Evolutionary conservation across 2,888 invertebrate genomes (phyloP).

Genomic region (Osedax fenrisi): DNA sequence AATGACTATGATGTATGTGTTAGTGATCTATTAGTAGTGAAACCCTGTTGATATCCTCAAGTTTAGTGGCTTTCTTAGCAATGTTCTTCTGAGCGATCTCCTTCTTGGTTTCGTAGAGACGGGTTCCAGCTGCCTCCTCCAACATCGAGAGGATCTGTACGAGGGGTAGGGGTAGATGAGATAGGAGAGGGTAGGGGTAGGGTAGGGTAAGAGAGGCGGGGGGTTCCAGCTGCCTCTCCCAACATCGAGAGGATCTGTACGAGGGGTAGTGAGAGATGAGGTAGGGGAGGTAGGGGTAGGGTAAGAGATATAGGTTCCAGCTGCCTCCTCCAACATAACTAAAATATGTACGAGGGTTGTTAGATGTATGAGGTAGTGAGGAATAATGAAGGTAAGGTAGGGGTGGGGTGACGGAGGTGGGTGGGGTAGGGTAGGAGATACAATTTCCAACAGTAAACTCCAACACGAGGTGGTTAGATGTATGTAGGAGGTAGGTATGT

Average conservation of each 20-base stretch:
- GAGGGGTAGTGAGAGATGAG: not conserved
- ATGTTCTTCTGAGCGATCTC: slow-evolving; percentile 73
- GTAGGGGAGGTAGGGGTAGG: slow-evolving; percentile 58
- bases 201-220: too few species aligned
- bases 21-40: too few species aligned
- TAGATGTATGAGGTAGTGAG: too few species aligned
- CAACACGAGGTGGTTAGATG: too few species aligned
- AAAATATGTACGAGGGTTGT: slow-evolving; percentile 44
- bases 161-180: not conserved
- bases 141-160: slow-evolving; percentile 62
- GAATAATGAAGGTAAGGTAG: too few species aligned
- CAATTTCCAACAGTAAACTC: too few species aligned
- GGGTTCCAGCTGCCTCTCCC: slow-evolving; percentile 94
- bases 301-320: slow-evolving; percentile 89
- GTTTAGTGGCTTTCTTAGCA: slow-evolving; percentile 78
- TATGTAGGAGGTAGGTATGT: too few species aligned
- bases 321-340: slow-evolving; percentile 91
- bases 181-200: slow-evolving; percentile 58
- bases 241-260: slow-evolving; percentile 62
- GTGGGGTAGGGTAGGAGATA: too few species aligned
- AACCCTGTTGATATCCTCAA: slow-evolving; percentile 71
- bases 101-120: slow-evolving; percentile 87
- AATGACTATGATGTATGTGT: too few species aligned
- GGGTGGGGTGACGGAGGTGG: too few species aligned
- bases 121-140: slow-evolving; percentile 94